Evolutionary conservation across 2,797 vertebrate species (phyloP), one percentile per base, ranked within the genome.

Genomic region (Pelochelys cantorii): DNA sequence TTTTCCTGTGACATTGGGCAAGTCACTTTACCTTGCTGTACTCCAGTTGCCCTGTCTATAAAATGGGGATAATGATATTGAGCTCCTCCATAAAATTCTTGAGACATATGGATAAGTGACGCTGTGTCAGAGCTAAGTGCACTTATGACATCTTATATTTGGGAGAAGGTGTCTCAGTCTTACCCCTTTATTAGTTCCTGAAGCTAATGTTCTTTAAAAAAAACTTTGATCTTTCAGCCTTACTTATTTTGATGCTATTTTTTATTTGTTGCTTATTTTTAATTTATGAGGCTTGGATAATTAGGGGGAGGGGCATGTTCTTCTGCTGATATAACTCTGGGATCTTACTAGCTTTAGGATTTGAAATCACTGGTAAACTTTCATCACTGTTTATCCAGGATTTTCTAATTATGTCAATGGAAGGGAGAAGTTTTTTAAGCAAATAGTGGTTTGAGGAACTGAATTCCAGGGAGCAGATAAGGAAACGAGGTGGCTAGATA

Each of bases 111-210:
- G n/a, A 31, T 60, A 17, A 17, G 34, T 1, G 10, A 48, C 25
- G 2, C 14, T 85, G 34, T 11, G 6, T 1, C 27, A 29, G 27
- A 13, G 1, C 31, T 1, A 29, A 54, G 2, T 31, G n/a, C n/a
- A 29, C 4, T 7, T 14, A 7, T 25, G 22, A 17, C 4, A 27
- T 0, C 52, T 56, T 4, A 48, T 34, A 2, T 0, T 2, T 1
- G 14, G 5, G 7, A 42, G 52, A 42, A 54, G 22, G 31, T 42
- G 20, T 68, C n/a, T 68, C n/a, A 48, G 42, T 48, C 42, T 48
- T 48, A 34, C 15, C 65, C 14, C 65, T 68, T n/a, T 7, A n/a
- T 68, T 68, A 31, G 14, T 31, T 34, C 20, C 34, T 68, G n/a
- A 8, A 34, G n/a, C 34, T 34, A 7, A 17, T 34, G 14, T 68